phyloP scores from a whole-genome alignment of 1,140 invertebrate genomes.

The Harpegnathos saltator region DNA sequence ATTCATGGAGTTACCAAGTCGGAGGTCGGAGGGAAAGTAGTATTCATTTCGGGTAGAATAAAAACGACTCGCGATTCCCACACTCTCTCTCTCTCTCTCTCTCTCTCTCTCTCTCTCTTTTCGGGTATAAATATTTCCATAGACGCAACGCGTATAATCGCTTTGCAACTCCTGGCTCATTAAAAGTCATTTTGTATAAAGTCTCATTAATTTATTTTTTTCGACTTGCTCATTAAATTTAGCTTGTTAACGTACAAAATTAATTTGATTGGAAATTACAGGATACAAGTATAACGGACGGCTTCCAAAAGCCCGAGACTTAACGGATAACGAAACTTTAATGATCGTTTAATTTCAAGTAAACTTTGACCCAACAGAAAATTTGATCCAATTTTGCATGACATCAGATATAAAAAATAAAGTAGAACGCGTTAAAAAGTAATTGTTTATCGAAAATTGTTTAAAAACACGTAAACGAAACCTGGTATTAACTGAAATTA shows the following conservation, averaged over 20 bases:
- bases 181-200: background rate
- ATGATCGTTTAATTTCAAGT: background rate
- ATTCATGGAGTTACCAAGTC: background rate
- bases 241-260: too few relatives aligned
- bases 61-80: background rate
- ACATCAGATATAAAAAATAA: background rate
- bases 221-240: background rate
- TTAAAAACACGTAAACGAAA: background rate
- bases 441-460: background rate
- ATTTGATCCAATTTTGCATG: too few relatives aligned
- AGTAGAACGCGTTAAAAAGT: background rate
- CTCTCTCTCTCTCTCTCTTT: too few relatives aligned
- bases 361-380: background rate
- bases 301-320: too few relatives aligned
- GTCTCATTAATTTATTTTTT: background rate
- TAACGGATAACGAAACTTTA: background rate
- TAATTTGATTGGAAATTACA: too few relatives aligned
- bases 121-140: constrained; percentile 11
- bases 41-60: constrained; percentile 17
- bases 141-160: background rate
- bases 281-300: too few relatives aligned
- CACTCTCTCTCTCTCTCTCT: background rate
- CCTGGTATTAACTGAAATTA: background rate
- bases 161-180: background rate
- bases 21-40: background rate